These are phyloP conservation scores for Acrobasis consociella DNA, from an alignment of 2,888 invertebrate species.

Conservation along the genomic window DNA sequence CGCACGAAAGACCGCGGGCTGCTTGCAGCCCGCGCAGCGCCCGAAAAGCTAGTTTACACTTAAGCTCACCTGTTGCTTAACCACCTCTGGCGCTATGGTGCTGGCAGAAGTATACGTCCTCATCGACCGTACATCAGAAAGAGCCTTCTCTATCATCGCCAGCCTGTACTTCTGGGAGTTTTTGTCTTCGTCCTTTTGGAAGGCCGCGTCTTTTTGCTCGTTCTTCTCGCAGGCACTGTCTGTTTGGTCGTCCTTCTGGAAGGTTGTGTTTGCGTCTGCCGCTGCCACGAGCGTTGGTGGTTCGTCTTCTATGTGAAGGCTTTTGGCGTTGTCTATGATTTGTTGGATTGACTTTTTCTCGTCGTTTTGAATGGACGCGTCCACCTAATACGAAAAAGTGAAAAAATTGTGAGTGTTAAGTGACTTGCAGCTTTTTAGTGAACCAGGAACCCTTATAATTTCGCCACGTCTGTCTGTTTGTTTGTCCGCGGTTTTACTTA, in stretches of 20 bases:
- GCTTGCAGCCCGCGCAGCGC: too few species aligned
- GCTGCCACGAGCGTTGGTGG: conserved; percentile 48
- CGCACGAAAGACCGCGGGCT: too few species aligned
- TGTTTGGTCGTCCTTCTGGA: conserved; percentile 25
- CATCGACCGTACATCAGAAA: conserved; percentile 82
- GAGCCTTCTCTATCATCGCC: conserved; percentile 82
- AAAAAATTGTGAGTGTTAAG: too few species aligned
- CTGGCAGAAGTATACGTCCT: conserved; percentile 86
- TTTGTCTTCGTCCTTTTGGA: conserved; percentile 52
- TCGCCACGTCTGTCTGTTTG: too few species aligned
- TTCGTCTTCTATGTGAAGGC: conserved; percentile 37
- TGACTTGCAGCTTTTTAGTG: too few species aligned
- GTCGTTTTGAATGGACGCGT: conserved; percentile 67
- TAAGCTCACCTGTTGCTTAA: conserved; percentile 82
- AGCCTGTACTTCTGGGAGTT: conserved; percentile 82
- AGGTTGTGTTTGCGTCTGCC: conserved; percentile 30
- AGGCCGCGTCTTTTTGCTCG: neutral
- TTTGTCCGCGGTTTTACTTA: too few species aligned
- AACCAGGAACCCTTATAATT: too few species aligned
- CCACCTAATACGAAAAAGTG: conserved; percentile 50
- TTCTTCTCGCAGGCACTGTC: conserved; percentile 5
- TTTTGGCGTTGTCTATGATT: conserved; percentile 39
- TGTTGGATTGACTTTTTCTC: conserved; percentile 50
- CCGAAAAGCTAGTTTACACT: too few species aligned
- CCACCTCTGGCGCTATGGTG: conserved; percentile 92